A percentile compares a stretch with the other conserved stretches of the same genome.
Evolutionary conservation across 2,888 invertebrate species (phyloP).

Genomic region (Stictocephala bisonia): DNA sequence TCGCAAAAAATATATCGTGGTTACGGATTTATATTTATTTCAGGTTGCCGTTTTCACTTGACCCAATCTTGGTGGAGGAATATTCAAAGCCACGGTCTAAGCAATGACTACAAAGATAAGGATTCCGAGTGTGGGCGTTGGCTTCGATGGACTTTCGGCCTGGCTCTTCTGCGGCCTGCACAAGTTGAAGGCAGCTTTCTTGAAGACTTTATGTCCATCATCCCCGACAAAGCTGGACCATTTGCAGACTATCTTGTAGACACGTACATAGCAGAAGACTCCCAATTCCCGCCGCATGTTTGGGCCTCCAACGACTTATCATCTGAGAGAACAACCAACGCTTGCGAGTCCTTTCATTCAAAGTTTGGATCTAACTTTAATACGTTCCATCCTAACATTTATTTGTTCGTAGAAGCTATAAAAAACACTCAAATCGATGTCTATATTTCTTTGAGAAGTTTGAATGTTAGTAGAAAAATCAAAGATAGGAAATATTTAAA

Average conservation of each 20-base stretch:
- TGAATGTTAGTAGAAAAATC: no score
- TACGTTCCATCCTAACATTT: conserved; percentile 15
- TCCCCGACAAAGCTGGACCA: neutral
- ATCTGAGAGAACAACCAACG: conserved; percentile 26
- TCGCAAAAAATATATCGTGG: no score
- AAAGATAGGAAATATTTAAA: no score
- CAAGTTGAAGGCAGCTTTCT: conserved; percentile 20
- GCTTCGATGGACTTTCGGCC: conserved; percentile 26
- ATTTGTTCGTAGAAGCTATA: conserved; percentile 12
- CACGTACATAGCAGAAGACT: neutral
- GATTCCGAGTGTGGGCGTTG: conserved; percentile 15
- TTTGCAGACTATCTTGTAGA: conserved; percentile 9
- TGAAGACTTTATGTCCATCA: neutral
- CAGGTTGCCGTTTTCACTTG: conserved; percentile 41
- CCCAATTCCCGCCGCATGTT: neutral
- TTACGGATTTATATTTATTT: no score
- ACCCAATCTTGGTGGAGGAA: conserved; percentile 37
- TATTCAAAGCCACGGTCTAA: conserved; percentile 16
- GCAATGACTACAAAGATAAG: neutral
- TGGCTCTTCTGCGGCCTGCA: neutral
- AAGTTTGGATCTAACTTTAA: conserved; percentile 18
- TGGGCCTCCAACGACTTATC: conserved; percentile 10
- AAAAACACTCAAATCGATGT: neutral
- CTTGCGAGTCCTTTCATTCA: conserved; percentile 14
- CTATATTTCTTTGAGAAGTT: no score